Conservation (phyloP, 2,888 invertebrate species). For the Sesia apiformis region DNA sequence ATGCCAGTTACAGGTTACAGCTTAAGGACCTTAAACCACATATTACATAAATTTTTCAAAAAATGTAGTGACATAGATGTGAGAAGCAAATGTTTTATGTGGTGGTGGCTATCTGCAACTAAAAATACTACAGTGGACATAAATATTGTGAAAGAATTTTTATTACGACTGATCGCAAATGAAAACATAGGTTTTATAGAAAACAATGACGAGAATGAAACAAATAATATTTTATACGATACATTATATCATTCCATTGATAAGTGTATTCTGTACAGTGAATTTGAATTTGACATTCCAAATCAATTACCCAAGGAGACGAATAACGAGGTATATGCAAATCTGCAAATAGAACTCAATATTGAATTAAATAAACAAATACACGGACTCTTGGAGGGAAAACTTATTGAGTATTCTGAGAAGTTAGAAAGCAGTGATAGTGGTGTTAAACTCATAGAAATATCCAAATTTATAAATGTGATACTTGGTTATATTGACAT, state of each 20-base stretch:
- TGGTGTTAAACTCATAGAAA: background rate
- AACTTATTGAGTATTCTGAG: constrained; percentile 12
- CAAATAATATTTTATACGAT: constrained; percentile 23
- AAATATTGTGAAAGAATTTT: constrained; percentile 23
- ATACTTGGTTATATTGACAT: constrained; percentile 33
- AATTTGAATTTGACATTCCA: constrained; percentile 38
- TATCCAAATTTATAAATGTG: constrained; percentile 24
- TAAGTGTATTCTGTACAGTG: constrained; percentile 44
- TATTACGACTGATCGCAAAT: constrained; percentile 39
- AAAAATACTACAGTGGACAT: constrained; percentile 1
- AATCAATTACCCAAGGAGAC: constrained; percentile 4
- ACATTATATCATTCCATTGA: constrained; percentile 41
- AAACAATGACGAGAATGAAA: constrained; percentile 2
- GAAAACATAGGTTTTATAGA: constrained; percentile 34
- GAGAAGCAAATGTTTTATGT: constrained; percentile 36
- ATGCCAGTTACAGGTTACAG: constrained; percentile 48
- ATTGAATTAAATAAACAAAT: constrained; percentile 22
- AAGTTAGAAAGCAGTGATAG: constrained; percentile 9
- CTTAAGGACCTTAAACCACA: constrained; percentile 35
- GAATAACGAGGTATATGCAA: constrained; percentile 5
- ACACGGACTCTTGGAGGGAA: constrained; percentile 23
- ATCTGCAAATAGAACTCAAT: constrained; percentile 21
- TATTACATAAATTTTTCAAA: constrained; percentile 45
- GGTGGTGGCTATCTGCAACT: constrained; percentile 18
- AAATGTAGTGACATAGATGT: constrained; percentile 38